phyloP scores from a whole-genome alignment of 2,888 invertebrate genomes.

The Helobdella robusta region DNA sequence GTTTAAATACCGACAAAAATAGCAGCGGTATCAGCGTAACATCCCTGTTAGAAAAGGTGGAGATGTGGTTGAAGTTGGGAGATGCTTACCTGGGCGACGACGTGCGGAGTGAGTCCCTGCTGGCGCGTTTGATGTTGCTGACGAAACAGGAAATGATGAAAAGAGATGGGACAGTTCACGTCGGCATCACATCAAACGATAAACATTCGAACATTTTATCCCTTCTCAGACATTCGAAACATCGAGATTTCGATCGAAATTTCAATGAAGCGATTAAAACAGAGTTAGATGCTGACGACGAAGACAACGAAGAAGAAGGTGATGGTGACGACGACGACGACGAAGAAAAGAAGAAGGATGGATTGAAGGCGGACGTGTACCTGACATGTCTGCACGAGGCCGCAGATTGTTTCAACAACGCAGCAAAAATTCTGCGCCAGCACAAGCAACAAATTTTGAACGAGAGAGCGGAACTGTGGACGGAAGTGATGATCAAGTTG shows the following conservation, averaged over 20 bases:
- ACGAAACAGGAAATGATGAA: conserved; percentile 8
- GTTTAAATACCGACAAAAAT: not conserved
- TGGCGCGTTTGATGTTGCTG: conserved; percentile 10
- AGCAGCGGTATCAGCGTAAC: not conserved
- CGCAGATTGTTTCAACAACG: conserved; percentile 8
- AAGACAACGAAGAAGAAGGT: not conserved
- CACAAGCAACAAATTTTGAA: not conserved
- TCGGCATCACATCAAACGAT: not conserved
- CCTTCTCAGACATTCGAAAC: not conserved
- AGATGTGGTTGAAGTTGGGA: not conserved
- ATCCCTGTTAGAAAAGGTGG: not conserved
- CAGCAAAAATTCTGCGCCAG: not conserved
- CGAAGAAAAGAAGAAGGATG: too few species aligned
- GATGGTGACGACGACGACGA: not conserved
- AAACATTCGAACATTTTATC: not conserved
- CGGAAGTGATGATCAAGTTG: conserved; percentile 11
- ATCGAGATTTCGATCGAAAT: too few species aligned
- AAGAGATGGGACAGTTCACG: not conserved
- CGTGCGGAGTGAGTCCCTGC: conserved; percentile 7
- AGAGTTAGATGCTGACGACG: not conserved
- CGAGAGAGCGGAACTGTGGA: not conserved
- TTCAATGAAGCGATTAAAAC: too few species aligned
- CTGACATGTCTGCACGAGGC: conserved; percentile 14
- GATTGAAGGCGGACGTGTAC: conserved; percentile 5
- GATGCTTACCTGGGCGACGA: conserved; percentile 11